Evolutionary conservation across 2,888 invertebrate genomes (phyloP).

Genomic region (Lithophane semibrunnea): DNA sequence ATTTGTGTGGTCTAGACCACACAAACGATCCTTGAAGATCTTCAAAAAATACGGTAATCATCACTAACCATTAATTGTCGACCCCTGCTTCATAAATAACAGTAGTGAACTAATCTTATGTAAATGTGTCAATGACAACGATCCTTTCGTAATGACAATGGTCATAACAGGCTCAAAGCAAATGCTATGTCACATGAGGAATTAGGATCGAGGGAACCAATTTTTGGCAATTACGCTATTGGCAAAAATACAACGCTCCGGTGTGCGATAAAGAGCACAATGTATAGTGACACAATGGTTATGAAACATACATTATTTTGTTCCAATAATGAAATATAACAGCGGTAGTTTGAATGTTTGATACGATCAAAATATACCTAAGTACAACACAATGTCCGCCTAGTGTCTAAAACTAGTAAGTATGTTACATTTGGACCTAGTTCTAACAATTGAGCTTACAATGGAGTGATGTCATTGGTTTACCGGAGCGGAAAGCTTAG

Average conservation of each 20-base stretch:
- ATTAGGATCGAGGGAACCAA: too few relatives aligned
- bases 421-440: conserved; percentile 24
- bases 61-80: too few relatives aligned
- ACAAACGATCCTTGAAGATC: too few relatives aligned
- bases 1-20: too few relatives aligned
- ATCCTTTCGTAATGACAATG: too few relatives aligned
- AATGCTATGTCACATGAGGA: too few relatives aligned
- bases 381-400: background rate
- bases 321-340: background rate
- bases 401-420: background rate
- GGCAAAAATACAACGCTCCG: conserved; percentile 20
- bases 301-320: background rate
- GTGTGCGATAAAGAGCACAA: conserved; percentile 25
- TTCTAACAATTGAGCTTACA: conserved; percentile 35
- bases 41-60: too few relatives aligned
- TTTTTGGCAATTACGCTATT: background rate
- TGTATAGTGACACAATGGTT: conserved; percentile 13
- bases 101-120: too few relatives aligned
- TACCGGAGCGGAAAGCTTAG: conserved; percentile 24
- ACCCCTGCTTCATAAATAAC: too few relatives aligned
- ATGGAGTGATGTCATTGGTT: conserved; percentile 46
- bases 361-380: conserved; percentile 21
- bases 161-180: too few relatives aligned
- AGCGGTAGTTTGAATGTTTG: background rate
- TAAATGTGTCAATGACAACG: too few relatives aligned